Base-by-base conservation (phyloP, 1,140 invertebrate genomes). In the Halotydeus destructor region DNA sequence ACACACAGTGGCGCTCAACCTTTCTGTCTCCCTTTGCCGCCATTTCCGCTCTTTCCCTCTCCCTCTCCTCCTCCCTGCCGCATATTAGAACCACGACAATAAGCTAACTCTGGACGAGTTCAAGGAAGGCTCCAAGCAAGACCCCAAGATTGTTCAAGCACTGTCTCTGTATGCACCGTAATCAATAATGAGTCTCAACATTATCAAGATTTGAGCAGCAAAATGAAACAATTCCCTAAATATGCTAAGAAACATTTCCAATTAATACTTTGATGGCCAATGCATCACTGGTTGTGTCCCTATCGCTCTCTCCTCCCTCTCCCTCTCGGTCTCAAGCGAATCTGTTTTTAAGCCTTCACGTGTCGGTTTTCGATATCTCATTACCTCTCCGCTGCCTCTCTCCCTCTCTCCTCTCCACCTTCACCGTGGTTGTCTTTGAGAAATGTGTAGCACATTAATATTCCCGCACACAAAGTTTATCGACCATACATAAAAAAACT, bases 71-170 rank as follows among this genome's bases (percentile, higher is more conserved):
- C 31, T 16, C 19, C 19, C n/a, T n/a, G n/a, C n/a, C n/a, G n/a
- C n/a, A n/a, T n/a, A n/a, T 26, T 50, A 94, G 66, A 97, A 98
- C 59, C 81, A 91, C 62, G 91, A 98, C 64, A 88, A 93, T 58
- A 76, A 80, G 58, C 70, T 98, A 47, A 96, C 88, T 12, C 70
- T 94, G 48, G 89, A 97, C 55, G 91, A 98, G 63, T 98, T 98
- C 64, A 75, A 88, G 54, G 91, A 97, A 66, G 89, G 89, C 47
- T 93, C 86, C 59, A 96, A 96, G 64, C 85, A 85, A 32, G 91
- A 98, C 64, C 89, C 91, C 4, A 75, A 88, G 62, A 98, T 98
- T 58, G 88, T 97, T 14, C 88, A 96, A 63, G 91, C 70, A 9
- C 51, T 72, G 35, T 66, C 66, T 16, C 56, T 72, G 23, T 66